phyloP scores from a whole-genome alignment of 2,888 invertebrate species.

The Synanthedon andrenaeformis region DNA sequence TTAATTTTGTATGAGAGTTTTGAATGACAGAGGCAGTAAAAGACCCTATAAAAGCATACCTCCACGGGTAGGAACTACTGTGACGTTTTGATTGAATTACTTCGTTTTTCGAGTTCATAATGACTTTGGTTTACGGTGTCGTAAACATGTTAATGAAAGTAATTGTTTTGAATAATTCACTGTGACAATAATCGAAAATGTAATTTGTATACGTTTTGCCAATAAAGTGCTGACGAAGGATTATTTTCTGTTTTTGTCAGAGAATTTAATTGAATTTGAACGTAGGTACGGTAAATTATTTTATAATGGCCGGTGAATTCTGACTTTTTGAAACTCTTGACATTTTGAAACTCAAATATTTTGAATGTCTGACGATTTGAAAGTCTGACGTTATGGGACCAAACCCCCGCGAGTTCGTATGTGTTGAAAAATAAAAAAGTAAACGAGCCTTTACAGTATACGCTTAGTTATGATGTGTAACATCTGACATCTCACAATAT shows the following conservation, averaged over 20 bases:
- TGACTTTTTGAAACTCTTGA: not conserved
- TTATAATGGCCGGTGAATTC: not conserved
- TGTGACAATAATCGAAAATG: no score
- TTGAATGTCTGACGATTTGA: no score
- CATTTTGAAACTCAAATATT: not conserved
- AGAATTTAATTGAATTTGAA: not conserved
- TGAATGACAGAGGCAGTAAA: not conserved
- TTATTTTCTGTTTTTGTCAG: not conserved
- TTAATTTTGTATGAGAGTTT: conserved; percentile 20
- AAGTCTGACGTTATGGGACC: no score
- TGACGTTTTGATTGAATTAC: conserved; percentile 1
- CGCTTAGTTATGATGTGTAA: no score
- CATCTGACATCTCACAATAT: no score
- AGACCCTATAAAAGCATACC: not conserved
- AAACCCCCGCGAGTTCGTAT: no score
- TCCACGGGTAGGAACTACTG: not conserved
- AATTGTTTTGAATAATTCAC: not conserved
- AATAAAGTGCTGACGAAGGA: not conserved
- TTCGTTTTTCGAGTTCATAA: conserved; percentile 1
- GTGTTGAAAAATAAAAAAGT: no score
- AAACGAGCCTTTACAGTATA: no score
- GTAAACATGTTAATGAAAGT: not conserved
- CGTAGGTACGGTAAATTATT: not conserved
- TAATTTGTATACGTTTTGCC: not conserved
- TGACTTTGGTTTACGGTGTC: not conserved